Evolutionary conservation across 2,113 vertebrate species (phyloP).

Genomic region (Phodopus roborovskii): DNA sequence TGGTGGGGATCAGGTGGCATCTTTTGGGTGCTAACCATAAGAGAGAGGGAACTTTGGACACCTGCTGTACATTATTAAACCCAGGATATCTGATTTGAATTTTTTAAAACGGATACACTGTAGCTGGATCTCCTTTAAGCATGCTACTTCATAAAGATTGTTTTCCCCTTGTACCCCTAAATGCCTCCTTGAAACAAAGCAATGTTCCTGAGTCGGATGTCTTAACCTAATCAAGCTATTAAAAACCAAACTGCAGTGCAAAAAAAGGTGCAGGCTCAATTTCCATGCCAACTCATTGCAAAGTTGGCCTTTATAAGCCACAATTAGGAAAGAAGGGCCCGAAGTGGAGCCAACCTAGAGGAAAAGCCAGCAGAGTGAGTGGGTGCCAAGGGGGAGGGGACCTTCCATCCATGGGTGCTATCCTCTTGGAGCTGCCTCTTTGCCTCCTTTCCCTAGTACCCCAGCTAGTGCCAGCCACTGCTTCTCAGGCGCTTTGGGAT

Average conservation of each 20-base stretch:
- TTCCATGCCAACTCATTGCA: slow-evolving; percentile 60
- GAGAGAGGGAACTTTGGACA: not conserved
- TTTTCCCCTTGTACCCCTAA: not conserved
- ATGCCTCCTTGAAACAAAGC: slow-evolving; percentile 5
- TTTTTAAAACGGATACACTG: not conserved
- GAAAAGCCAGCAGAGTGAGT: not conserved
- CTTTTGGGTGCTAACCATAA: not conserved
- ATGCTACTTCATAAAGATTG: not conserved
- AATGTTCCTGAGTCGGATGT: slow-evolving; percentile 32
- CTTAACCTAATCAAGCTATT: slow-evolving; percentile 61
- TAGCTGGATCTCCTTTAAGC: not conserved
- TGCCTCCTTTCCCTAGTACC: not conserved
- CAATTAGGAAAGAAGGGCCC: slow-evolving; percentile 59
- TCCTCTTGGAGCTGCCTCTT: not conserved
- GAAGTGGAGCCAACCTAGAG: slow-evolving; percentile 9
- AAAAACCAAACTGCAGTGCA: slow-evolving; percentile 48
- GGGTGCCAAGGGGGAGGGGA: not conserved
- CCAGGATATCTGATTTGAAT: not conserved
- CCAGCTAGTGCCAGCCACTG: no score
- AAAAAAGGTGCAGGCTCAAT: slow-evolving; percentile 20
- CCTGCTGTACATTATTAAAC: not conserved
- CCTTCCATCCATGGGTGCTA: fast-evolving
- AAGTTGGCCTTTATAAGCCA: slow-evolving; percentile 51
- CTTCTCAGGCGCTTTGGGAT: not conserved
- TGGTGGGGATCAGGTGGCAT: not conserved